phyloP scores from a whole-genome alignment of 1,140 invertebrate genomes.

The Heliconius himera region DNA sequence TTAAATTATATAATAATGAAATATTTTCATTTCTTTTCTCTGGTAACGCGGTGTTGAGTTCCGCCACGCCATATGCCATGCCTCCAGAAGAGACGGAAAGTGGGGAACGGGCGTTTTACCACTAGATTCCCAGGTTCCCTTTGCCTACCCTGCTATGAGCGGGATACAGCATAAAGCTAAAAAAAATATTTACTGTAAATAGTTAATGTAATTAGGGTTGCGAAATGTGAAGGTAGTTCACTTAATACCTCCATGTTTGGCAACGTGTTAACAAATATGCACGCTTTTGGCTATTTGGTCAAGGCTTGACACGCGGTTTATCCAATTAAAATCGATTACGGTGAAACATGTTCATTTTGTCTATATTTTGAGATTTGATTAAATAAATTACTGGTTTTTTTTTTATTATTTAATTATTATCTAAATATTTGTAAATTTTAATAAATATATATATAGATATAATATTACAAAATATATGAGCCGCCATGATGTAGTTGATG shows the following conservation, averaged over 20 bases:
- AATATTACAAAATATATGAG: too few relatives aligned
- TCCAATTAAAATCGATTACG: constrained; percentile 35
- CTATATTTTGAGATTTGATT: not conserved
- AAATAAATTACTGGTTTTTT: not conserved
- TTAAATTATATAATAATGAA: not conserved
- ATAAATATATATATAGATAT: too few relatives aligned
- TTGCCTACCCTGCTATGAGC: too few relatives aligned
- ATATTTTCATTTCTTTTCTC: too few relatives aligned
- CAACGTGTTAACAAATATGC: constrained; percentile 34
- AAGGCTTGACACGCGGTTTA: constrained; percentile 34
- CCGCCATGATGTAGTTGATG: too few relatives aligned
- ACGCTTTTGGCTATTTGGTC: constrained; percentile 39
- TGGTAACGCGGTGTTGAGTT: too few relatives aligned
- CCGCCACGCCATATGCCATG: too few relatives aligned
- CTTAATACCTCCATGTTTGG: constrained; percentile 36
- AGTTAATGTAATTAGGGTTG: constrained; percentile 24
- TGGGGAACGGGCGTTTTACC: too few relatives aligned
- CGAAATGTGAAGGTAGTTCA: constrained; percentile 28
- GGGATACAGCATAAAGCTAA: too few relatives aligned
- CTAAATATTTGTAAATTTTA: not conserved
- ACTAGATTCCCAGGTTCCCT: too few relatives aligned
- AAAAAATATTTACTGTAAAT: not conserved
- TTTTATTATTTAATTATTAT: not conserved
- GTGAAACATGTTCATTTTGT: constrained; percentile 26
- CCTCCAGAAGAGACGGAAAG: too few relatives aligned